These are phyloP conservation scores for Drosophila carrolli DNA, from an alignment of 1,140 invertebrate genomes.

Conservation along the genomic window DNA sequence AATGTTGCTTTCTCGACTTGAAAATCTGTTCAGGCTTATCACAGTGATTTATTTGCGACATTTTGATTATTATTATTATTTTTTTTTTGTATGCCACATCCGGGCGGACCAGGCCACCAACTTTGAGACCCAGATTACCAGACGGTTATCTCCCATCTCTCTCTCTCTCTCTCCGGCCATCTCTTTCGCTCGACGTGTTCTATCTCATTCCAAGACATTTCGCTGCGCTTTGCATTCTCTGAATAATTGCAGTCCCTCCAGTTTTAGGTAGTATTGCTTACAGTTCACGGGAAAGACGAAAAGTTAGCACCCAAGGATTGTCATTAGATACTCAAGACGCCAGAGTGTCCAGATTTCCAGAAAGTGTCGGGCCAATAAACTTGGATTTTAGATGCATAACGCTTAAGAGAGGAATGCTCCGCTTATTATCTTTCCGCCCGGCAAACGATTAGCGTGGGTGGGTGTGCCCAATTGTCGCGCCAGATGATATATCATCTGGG, in stretches of 20 bases:
- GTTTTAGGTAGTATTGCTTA: slow-evolving; percentile 44
- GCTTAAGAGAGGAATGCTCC: slow-evolving; percentile 1
- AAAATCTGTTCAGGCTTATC: slow-evolving; percentile 55
- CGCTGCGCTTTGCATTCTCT: slow-evolving; percentile 58
- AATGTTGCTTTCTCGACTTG: slow-evolving; percentile 23
- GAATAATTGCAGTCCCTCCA: slow-evolving; percentile 27
- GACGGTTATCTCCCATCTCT: slow-evolving; percentile 8
- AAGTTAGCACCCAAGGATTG: slow-evolving; percentile 36
- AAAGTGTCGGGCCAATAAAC: slow-evolving; percentile 60
- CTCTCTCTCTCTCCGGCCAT: neutral
- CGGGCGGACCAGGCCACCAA: slow-evolving; percentile 62
- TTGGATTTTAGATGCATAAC: slow-evolving; percentile 2
- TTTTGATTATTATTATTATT: slow-evolving; percentile 39
- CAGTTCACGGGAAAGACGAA: slow-evolving; percentile 56
- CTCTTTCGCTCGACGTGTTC: neutral
- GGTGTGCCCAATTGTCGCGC: slow-evolving; percentile 70
- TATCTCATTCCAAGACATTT: slow-evolving; percentile 25
- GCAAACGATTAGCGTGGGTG: slow-evolving; percentile 63
- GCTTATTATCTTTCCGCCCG: slow-evolving; percentile 6
- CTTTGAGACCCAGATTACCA: slow-evolving; percentile 65
- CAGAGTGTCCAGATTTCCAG: slow-evolving; percentile 22
- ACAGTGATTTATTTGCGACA: slow-evolving; percentile 63
- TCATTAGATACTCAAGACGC: slow-evolving; percentile 65
- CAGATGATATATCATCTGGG: slow-evolving; percentile 29
- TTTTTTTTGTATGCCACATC: slow-evolving; percentile 68